A percentile compares a stretch with the other conserved stretches of the same genome.
These are phyloP conservation scores for Lumbricus terrestris DNA, from an alignment of 2,888 invertebrate genomes.

Conservation along the genomic window DNA sequence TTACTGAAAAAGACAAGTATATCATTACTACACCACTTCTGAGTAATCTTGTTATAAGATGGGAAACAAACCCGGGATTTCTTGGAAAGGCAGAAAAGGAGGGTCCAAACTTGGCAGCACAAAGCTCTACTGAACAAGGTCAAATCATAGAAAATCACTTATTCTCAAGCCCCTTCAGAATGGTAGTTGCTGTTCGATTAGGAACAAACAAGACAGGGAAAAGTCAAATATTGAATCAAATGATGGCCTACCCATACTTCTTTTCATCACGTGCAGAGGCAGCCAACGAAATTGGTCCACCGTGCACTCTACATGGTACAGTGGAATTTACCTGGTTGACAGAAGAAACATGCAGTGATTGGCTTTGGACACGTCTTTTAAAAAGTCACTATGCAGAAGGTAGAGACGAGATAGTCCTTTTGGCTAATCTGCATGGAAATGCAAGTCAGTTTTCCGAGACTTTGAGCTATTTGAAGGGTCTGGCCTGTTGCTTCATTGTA, in stretches of 20 bases:
- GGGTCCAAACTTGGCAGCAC: neutral
- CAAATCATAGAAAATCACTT: slow-evolving; percentile 5
- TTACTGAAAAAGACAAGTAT: neutral
- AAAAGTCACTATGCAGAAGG: neutral
- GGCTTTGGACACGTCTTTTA: neutral
- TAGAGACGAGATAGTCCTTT: neutral
- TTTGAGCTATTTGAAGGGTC: neutral
- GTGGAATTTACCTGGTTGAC: slow-evolving; percentile 11
- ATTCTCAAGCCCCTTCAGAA: neutral
- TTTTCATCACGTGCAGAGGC: slow-evolving; percentile 1
- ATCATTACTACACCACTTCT: neutral
- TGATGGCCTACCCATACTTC: slow-evolving; percentile 8
- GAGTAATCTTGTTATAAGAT: neutral
- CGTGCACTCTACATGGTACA: neutral
- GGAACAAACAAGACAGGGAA: neutral
- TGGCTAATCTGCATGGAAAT: neutral
- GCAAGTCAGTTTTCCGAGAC: neutral
- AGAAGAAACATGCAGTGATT: neutral
- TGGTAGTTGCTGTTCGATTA: neutral
- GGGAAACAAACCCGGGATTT: neutral
- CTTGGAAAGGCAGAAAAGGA: neutral
- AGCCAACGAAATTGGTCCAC: neutral
- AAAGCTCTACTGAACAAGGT: neutral
- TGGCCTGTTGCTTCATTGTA: neutral
- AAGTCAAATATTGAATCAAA: neutral